Evolutionary conservation across 1,140 invertebrate species (phyloP).

Genomic region (Diachasmimorpha longicaudata): DNA sequence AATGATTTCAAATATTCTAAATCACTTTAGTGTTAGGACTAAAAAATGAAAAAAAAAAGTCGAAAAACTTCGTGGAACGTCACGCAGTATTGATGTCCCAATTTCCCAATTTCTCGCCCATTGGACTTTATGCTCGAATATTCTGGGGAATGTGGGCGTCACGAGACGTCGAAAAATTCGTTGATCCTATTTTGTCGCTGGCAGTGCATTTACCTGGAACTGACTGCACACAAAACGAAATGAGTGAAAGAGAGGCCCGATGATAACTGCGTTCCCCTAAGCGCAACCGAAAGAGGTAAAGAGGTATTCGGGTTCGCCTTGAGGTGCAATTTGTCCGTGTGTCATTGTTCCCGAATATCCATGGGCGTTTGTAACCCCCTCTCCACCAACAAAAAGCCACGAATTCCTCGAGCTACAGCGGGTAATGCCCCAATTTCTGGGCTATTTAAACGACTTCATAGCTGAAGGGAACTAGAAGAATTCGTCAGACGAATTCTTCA

Average conservation of each 20-base stretch:
- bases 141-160: background rate
- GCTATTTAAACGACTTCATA: no score
- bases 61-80: background rate
- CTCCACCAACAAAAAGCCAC: background rate
- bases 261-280: background rate
- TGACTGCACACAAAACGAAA: background rate
- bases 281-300: background rate
- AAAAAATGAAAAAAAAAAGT: no score
- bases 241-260: background rate
- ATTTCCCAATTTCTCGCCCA: background rate
- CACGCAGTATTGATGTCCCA: background rate
- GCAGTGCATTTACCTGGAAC: background rate
- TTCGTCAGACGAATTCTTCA: no score
- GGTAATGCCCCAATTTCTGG: background rate
- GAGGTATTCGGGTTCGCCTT: background rate
- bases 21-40: no score
- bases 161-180: background rate
- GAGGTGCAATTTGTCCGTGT: background rate
- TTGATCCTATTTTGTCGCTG: background rate
- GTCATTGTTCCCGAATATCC: background rate
- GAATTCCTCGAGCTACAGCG: background rate
- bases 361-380: background rate
- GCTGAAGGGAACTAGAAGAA: no score
- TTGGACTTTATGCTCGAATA: background rate
- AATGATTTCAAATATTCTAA: no score